phyloP scores from a whole-genome alignment of 2,888 invertebrate species.

The Trachelus troglodyta region DNA sequence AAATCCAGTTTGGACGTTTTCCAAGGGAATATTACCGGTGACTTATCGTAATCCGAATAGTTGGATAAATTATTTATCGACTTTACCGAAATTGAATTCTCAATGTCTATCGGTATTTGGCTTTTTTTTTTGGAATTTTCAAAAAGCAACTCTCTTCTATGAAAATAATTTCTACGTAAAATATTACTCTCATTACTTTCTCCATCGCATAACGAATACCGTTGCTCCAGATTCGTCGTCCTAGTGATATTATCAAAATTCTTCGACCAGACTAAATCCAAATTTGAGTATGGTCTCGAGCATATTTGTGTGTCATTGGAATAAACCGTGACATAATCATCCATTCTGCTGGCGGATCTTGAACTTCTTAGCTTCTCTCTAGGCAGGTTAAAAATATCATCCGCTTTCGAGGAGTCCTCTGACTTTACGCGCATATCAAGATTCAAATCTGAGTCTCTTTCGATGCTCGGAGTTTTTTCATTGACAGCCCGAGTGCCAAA shows the following conservation, averaged over 20 bases:
- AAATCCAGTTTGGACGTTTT: conserved; percentile 3
- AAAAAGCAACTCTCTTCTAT: background rate
- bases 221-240: background rate
- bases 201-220: background rate
- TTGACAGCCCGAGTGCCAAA: background rate
- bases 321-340: background rate
- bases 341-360: background rate
- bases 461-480: background rate
- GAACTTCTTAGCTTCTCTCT: background rate
- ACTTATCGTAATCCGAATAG: background rate
- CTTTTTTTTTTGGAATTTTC: background rate
- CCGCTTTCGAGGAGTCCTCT: background rate
- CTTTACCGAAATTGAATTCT: background rate
- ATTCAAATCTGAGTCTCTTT: conserved; percentile 13
- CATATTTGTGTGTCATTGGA: background rate
- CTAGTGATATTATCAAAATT: background rate
- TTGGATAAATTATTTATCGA: background rate
- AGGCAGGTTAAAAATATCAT: conserved; percentile 12
- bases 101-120: background rate
- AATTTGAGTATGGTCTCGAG: background rate
- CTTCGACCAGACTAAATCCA: background rate
- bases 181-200: background rate
- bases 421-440: background rate
- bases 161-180: background rate
- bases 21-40: background rate